Evolutionary conservation across 2,888 invertebrate species (phyloP), one percentile per base, ranked within the genome.

Genomic region (Oxystoma pomonae): DNA sequence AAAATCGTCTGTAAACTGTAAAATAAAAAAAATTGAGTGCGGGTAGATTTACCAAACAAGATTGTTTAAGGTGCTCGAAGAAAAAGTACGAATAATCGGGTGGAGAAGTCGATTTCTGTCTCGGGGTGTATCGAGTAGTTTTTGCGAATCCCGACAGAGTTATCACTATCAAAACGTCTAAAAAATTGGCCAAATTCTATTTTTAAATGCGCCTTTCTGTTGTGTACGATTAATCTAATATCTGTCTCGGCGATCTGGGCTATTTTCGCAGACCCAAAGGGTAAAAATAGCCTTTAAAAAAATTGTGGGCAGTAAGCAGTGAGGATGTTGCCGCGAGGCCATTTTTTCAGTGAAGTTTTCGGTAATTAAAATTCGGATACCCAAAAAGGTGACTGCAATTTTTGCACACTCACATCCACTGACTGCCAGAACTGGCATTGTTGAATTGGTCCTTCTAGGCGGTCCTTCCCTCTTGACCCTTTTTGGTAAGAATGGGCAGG

Each of bases 111-210:
- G 77, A 76, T 76, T 76, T 73, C 71, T 73, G 73, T 75, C 74
- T 35, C 76, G 76, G 79, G 80, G 79, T 79, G 79, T 79, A 79
- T 77, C 77, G 75, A 53, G 77, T 79, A 79, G 78, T 79, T 78
- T 78, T 78, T 77, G 73, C 69, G 74, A 74, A 73, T 76, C 75
- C 79, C 79, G 79, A 76, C 76, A 79, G 78, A 79, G 78, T 73
- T 61, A 76, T 72, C 73, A 72, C 73, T 75, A 75, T 75, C 67
- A 72, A 70, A 66, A 70, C 66, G 67, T 68, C 75, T 73, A 75
- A 76, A 76, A 77, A 76, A 76, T 76, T 73, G 73, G 72, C 74
- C 76, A 74, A 74, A 71, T 72, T 79, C 80, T 80, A 80, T 80
- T 80, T 80, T 79, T 79, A 79, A 78, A 76, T 76, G 74, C 75